phyloP scores from a whole-genome alignment of 2,113 vertebrate species.

The Pseudopipra pipra region DNA sequence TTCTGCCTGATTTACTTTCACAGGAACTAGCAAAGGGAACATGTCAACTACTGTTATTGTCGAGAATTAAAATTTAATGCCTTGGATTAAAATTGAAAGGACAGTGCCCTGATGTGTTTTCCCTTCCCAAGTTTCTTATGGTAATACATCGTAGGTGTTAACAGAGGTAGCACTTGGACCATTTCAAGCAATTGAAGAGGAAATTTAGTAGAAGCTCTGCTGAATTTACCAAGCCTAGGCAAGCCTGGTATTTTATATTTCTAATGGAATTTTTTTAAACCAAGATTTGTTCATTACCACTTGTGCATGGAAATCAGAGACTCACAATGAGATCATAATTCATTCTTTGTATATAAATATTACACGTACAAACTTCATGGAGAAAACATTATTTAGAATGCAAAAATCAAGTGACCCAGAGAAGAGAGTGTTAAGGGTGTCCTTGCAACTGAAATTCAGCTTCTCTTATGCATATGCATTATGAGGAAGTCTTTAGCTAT shows the following conservation, averaged over 20 bases:
- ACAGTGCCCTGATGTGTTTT: background rate
- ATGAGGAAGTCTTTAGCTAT: background rate
- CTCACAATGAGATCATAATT: background rate
- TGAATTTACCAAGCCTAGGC: conserved; percentile 29
- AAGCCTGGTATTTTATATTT: conserved; percentile 2
- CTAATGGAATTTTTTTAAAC: background rate
- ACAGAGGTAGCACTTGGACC: background rate
- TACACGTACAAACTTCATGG: background rate
- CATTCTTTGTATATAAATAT: background rate
- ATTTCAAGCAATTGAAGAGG: background rate
- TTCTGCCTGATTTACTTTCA: background rate
- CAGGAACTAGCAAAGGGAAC: background rate
- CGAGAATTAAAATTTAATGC: background rate
- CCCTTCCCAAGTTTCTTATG: background rate
- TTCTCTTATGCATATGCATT: background rate
- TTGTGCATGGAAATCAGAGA: background rate
- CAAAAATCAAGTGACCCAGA: background rate
- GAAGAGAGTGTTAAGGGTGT: background rate
- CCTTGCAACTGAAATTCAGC: background rate
- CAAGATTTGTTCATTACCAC: background rate
- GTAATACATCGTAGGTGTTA: background rate
- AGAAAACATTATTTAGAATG: background rate
- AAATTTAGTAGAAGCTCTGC: background rate
- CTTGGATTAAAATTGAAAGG: background rate
- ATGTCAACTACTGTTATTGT: background rate